These are phyloP conservation scores for Amphiprion ocellaris DNA, from an alignment of 2,113 vertebrate species.

Conservation along the genomic window DNA sequence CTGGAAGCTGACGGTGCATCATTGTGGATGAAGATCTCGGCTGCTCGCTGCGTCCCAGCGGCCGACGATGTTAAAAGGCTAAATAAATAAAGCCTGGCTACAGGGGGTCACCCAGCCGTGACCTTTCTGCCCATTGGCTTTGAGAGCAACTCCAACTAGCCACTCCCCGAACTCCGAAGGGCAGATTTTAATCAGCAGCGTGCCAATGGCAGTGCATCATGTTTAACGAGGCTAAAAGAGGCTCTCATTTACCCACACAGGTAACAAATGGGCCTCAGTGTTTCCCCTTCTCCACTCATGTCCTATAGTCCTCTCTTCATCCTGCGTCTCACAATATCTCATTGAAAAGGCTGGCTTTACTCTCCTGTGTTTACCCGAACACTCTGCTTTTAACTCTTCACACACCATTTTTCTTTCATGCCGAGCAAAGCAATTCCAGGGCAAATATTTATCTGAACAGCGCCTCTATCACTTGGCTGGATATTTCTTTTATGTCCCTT, in stretches of 20 bases:
- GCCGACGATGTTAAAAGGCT: constrained; percentile 55
- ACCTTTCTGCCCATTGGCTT: constrained; percentile 76
- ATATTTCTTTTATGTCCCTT: neutral
- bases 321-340: neutral
- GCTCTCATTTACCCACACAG: constrained; percentile 71
- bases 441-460: neutral
- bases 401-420: neutral
- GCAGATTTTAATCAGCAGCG: constrained; percentile 79
- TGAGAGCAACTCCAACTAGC: constrained; percentile 63
- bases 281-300: constrained; percentile 38
- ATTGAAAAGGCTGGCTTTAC: constrained; percentile 8
- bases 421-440: neutral
- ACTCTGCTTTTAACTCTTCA: constrained; percentile 18
- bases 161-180: constrained; percentile 53
- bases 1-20: neutral
- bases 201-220: constrained; percentile 70
- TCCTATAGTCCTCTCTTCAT: constrained; percentile 36
- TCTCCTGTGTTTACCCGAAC: neutral
- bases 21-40: constrained; percentile 27
- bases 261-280: constrained; percentile 73
- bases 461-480: neutral
- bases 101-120: constrained; percentile 63
- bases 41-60: constrained; percentile 14
- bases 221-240: constrained; percentile 78
- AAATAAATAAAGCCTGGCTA: constrained; percentile 76